Conservation (phyloP, 2,888 invertebrate genomes). For the Drosophila merina region DNA sequence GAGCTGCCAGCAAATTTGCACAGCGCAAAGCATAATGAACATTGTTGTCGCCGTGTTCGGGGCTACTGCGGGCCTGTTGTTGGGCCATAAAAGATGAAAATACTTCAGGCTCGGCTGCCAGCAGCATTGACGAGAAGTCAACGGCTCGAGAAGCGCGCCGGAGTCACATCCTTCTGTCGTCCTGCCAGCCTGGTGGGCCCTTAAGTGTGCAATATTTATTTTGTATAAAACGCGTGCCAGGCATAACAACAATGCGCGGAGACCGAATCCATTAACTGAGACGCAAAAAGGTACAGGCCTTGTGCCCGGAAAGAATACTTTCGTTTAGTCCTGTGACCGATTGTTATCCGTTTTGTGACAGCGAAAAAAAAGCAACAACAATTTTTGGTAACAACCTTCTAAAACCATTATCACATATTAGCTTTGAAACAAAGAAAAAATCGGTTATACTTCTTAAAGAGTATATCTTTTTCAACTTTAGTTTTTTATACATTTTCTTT, state of each 20-base stretch:
- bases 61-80: too few species aligned
- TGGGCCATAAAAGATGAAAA: constrained; percentile 72
- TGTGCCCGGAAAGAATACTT: constrained; percentile 17
- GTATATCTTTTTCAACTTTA: constrained; percentile 4
- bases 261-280: constrained; percentile 66
- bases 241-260: constrained; percentile 50
- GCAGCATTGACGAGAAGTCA: constrained; percentile 69
- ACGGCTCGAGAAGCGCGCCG: constrained; percentile 21
- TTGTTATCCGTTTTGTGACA: background rate
- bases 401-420: background rate
- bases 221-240: constrained; percentile 74
- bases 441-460: background rate
- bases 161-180: constrained; percentile 35
- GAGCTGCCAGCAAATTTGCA: constrained; percentile 57
- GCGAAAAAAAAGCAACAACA: background rate
- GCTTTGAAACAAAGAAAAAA: background rate
- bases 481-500: background rate
- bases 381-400: background rate
- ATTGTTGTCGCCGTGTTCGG: constrained; percentile 50
- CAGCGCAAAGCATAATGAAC: constrained; percentile 66
- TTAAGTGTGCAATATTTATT: constrained; percentile 79
- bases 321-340: background rate
- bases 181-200: constrained; percentile 41
- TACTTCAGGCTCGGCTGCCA: constrained; percentile 62
- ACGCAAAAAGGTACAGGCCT: constrained; percentile 42